These are phyloP conservation scores for Phyllopteryx taeniolatus DNA, from an alignment of 2,113 vertebrate genomes.

Conservation along the genomic window DNA sequence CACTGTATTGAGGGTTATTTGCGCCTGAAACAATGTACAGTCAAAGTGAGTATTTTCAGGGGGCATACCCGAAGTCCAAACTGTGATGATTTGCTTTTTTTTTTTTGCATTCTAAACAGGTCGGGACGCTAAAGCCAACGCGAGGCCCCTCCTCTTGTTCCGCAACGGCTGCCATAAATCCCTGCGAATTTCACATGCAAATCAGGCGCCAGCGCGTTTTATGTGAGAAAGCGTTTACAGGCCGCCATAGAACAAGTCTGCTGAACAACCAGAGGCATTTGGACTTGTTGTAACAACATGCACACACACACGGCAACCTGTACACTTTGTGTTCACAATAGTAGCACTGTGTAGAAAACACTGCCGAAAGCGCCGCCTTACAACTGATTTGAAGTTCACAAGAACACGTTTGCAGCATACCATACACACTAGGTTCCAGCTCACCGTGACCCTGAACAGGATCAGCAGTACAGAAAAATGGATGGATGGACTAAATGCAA, in stretches of 20 bases:
- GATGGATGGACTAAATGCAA: too few species aligned
- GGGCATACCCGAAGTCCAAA: neutral
- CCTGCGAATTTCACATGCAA: slow-evolving; percentile 4
- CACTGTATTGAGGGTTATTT: too few species aligned
- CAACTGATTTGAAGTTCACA: neutral
- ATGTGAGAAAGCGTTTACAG: slow-evolving; percentile 3
- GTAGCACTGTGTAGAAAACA: neutral
- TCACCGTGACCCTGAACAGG: too few species aligned
- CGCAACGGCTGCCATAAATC: slow-evolving; percentile 1
- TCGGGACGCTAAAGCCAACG: neutral
- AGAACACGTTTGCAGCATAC: neutral
- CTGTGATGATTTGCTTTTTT: neutral
- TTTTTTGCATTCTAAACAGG: neutral
- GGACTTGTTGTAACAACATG: neutral
- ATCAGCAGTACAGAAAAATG: too few species aligned
- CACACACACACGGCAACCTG: neutral
- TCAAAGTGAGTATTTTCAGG: neutral
- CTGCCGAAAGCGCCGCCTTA: neutral
- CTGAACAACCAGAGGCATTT: slow-evolving; percentile 1
- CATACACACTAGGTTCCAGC: neutral
- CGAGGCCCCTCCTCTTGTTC: neutral
- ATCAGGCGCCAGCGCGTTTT: slow-evolving; percentile 4
- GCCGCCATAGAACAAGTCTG: neutral
- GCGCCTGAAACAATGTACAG: neutral
- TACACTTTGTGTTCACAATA: neutral